phyloP scores from a whole-genome alignment of 2,797 vertebrate species.

The Anas bahamensis region DNA sequence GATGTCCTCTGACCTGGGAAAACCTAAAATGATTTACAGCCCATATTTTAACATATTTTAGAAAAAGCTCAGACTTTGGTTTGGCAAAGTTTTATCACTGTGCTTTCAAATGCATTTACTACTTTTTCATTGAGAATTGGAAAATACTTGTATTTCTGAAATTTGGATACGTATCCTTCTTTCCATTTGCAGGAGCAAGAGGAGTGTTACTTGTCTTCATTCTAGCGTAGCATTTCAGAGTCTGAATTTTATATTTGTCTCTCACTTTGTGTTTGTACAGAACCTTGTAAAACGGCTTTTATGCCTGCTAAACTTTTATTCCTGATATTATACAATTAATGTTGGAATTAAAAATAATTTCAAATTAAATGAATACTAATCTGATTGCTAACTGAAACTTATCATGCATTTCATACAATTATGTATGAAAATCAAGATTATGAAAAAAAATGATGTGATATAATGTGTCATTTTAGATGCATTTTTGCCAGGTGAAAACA shows the following conservation, averaged over 20 bases:
- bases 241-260: neutral
- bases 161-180: neutral
- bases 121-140: neutral
- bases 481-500: neutral
- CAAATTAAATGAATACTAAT: neutral
- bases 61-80: neutral
- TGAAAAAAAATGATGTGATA: neutral
- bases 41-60: neutral
- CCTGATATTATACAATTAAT: neutral
- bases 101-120: neutral
- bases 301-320: neutral
- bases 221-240: neutral
- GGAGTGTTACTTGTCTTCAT: rapidly evolving
- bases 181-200: neutral
- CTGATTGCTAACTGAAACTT: neutral
- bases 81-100: neutral
- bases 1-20: neutral
- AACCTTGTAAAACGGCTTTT: neutral
- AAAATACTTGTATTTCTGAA: neutral
- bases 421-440: neutral
- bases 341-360: neutral
- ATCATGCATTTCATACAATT: neutral
- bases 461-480: neutral
- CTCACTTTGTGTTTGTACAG: neutral
- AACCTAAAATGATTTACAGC: neutral